Evolutionary conservation across 2,113 vertebrate genomes (phyloP), one percentile per base, ranked within the genome.

Genomic region (Albula glossodonta): DNA sequence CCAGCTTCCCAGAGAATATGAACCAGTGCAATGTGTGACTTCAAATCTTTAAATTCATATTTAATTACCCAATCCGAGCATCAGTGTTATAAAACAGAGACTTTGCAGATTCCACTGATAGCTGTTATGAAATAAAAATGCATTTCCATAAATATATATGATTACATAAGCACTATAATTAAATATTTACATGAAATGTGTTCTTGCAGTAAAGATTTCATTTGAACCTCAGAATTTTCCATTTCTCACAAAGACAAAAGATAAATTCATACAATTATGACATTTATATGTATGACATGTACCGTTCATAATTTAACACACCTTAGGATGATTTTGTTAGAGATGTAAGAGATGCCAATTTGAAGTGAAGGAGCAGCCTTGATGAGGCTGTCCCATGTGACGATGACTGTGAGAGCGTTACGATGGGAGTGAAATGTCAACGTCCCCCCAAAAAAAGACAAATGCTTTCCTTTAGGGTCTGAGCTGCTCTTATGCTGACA

Each of bases 121-220:
- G 94, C 91, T 88, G 93, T 94, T 86, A 92, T 93, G 90, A 96
- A 93, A 88, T 93, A 92, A 94, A 95, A 95, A 93, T 93, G 94
- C 94, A 95, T 60, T 11, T 12, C 12, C 94, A 90, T 94, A 96
- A 95, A 95, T 95, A 92, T n/a, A n/a, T 53, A 89, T 91, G 86
- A 93, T 93, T 93, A 93, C 93, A 86, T 92, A 91, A 53, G 87
- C 90, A 88, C 87, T 93, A 89, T 86, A 50, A 82, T 87, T 91
- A 89, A 86, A 41, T 41, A 41, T 41, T 41, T 41, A 1, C 31
- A 41, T 41, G 31, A 41, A 41, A 41, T 41, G 31, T 41, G 31
- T 41, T 41, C 31, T 41, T 41, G 31, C 31, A 41, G 31, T 41
- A 41, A 41, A 41, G 31, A 41, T 41, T 41, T 41, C 31, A 41